Conservation (phyloP, 2,113 vertebrate genomes). For the Phaetusa simplex region DNA sequence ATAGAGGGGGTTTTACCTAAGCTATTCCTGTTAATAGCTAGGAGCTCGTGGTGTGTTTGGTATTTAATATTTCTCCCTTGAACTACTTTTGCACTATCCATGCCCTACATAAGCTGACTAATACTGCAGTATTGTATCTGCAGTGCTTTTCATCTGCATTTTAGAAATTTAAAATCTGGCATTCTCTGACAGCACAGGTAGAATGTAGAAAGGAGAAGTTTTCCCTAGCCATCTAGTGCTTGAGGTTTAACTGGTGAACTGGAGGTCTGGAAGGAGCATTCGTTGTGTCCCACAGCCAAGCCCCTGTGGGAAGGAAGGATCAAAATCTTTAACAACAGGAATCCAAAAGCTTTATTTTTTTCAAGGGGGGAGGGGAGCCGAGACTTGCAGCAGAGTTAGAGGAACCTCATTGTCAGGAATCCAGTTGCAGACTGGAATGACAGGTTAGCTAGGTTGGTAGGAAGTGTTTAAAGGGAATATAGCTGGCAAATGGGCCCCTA, state of each 20-base stretch:
- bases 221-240: background rate
- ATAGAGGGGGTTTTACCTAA: background rate
- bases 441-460: background rate
- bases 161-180: background rate
- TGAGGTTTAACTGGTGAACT: background rate
- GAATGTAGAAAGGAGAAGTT: background rate
- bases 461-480: background rate
- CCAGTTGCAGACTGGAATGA: background rate
- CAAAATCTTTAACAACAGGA: background rate
- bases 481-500: background rate
- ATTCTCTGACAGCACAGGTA: background rate
- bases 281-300: background rate
- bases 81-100: constrained; percentile 18
- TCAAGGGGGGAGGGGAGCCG: background rate
- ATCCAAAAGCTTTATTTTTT: background rate
- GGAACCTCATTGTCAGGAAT: background rate
- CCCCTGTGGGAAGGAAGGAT: background rate
- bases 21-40: background rate
- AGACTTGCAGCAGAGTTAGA: background rate
- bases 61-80: constrained; percentile 31
- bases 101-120: constrained; percentile 64
- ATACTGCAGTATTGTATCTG: constrained; percentile 58
- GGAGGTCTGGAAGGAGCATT: background rate
- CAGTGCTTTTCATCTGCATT: constrained; percentile 36
- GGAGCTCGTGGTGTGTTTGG: background rate